Evolutionary conservation across 2,797 vertebrate genomes (phyloP), one percentile per base, ranked within the genome.

Genomic region (Spizella passerina): DNA sequence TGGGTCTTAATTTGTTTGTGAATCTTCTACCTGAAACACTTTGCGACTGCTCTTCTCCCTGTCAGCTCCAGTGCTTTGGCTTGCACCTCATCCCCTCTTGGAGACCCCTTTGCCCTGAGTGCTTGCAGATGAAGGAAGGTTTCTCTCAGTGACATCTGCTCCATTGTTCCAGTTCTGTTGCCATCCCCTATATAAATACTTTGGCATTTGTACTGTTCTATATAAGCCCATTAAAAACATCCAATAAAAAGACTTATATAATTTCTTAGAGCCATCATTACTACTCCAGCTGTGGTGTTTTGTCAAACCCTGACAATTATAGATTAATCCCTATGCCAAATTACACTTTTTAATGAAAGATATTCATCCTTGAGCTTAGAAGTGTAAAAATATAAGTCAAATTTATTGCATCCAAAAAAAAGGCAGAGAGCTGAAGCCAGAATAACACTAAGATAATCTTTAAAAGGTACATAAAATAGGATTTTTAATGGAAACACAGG

Each of bases 211-310:
- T 78, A 78, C 72, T 83, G 55, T 50, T 64, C 82, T 87, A 9
- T 72, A 55, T 95, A 90, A 94, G 47, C 79, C 79, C 69, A 88
- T 93, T 90, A 91, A 86, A 93, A 88, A 61, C 26, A 39, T 61
- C 34, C 15, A 57, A 71, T 88, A 89, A 86, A 91, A 94, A 61
- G 72, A 79, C 77, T 91, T 88, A 88, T 69, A 21, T 88, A 86
- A 94, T 63, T 65, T 88, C 76, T 92, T 83, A 72, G 81, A 86
- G 38, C 71, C 16, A 7, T 78, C 65, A 71, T 94, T 94, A 68
- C 70, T 86, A 76, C 19, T 89, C 57, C 85, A 90, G 79, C 85
- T 92, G 82, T 14, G 47, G 39, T 63, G 46, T 79, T 92, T 76
- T 44, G 30, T 64, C 78, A 63, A 69, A 59, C 88, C 91, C 55